Conservation (phyloP, 1,140 invertebrate genomes). For the Cyclina sinensis region DNA sequence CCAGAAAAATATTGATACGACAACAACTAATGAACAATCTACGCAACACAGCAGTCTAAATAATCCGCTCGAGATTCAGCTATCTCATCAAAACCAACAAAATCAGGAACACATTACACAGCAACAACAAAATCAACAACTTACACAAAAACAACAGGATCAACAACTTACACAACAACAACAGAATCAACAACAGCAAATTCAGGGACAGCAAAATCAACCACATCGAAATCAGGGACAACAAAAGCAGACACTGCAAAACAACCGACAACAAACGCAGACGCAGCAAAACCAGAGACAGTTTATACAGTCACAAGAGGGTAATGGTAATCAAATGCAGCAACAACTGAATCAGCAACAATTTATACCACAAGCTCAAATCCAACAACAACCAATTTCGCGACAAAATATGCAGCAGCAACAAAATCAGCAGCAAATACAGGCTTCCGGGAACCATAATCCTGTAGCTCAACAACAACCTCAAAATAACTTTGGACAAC, state of each 20-base stretch:
- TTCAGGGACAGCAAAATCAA: neutral
- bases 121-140: neutral
- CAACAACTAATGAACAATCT: neutral
- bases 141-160: neutral
- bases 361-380: neutral
- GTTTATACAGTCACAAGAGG: neutral
- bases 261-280: neutral
- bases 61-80: neutral
- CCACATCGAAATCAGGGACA: neutral
- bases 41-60: too few species aligned
- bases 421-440: constrained; percentile 13
- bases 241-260: too few species aligned
- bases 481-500: neutral
- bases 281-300: too few species aligned
- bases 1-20: neutral
- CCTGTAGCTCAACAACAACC: neutral
- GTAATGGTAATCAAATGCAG: neutral
- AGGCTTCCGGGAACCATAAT: neutral
- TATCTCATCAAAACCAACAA: too few species aligned
- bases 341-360: neutral
- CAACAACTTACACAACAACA: neutral
- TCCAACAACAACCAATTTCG: neutral
- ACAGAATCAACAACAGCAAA: neutral
- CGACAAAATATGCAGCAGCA: constrained; percentile 6
- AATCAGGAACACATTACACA: neutral